phyloP scores from a whole-genome alignment of 2,888 invertebrate species.

The Apodemia zela region DNA sequence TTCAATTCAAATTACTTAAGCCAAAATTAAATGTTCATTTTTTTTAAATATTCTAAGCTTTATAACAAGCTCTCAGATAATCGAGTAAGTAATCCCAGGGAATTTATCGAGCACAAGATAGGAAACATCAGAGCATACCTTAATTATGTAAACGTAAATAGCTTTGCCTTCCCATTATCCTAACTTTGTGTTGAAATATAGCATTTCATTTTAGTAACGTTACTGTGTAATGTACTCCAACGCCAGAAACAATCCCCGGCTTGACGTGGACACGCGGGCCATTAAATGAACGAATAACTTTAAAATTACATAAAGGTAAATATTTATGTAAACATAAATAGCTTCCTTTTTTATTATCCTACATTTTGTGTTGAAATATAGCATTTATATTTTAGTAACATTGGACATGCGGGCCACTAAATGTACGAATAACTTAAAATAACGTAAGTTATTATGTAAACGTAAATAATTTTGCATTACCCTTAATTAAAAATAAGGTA shows the following conservation, averaged over 20 bases:
- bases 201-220: slow-evolving; percentile 12
- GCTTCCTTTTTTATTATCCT: background rate
- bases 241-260: slow-evolving; percentile 11
- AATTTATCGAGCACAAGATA: background rate
- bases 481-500: too few relatives aligned
- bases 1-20: too few relatives aligned
- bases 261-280: slow-evolving; percentile 16
- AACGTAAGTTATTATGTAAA: too few relatives aligned
- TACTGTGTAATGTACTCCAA: slow-evolving; percentile 15
- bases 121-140: slow-evolving; percentile 4
- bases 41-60: too few relatives aligned
- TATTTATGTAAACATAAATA: background rate
- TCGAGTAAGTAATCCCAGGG: too few relatives aligned
- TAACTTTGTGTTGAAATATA: slow-evolving; percentile 13
- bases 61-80: too few relatives aligned
- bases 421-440: background rate
- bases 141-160: slow-evolving; percentile 5
- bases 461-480: too few relatives aligned
- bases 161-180: slow-evolving; percentile 9
- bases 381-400: slow-evolving; percentile 9
- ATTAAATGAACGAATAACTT: slow-evolving; percentile 4
- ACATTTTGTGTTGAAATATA: slow-evolving; percentile 1
- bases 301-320: background rate
- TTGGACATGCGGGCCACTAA: slow-evolving; percentile 13
- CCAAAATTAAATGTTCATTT: too few relatives aligned